These are phyloP conservation scores for Leptinotarsa peninsularis DNA, from an alignment of 2,888 invertebrate species.

Conservation along the genomic window DNA sequence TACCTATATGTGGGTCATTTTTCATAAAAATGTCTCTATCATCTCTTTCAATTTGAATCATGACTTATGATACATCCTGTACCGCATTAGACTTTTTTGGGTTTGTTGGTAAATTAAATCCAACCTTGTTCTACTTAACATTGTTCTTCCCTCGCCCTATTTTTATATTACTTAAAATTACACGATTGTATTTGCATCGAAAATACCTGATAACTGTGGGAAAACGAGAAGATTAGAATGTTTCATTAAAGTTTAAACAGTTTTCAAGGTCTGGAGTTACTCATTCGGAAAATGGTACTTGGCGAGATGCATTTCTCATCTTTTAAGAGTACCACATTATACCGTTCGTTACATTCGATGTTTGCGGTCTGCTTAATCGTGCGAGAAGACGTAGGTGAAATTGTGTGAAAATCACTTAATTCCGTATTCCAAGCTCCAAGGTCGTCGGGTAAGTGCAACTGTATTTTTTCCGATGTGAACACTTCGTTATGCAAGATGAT, in stretches of 20 bases:
- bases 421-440: conserved; percentile 3
- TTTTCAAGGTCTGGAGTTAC: conserved; percentile 21
- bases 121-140: too few relatives aligned
- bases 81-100: too few relatives aligned
- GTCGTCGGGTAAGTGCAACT: neutral
- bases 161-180: too few relatives aligned
- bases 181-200: too few relatives aligned
- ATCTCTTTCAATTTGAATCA: too few relatives aligned
- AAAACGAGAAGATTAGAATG: conserved; percentile 4
- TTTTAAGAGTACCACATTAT: conserved; percentile 21
- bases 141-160: too few relatives aligned
- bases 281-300: conserved; percentile 25
- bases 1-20: too few relatives aligned
- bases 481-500: neutral
- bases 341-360: conserved; percentile 16
- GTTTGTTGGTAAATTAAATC: too few relatives aligned
- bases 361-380: conserved; percentile 22
- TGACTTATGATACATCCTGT: too few relatives aligned
- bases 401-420: conserved; percentile 18
- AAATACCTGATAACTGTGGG: conserved; percentile 21
- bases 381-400: conserved; percentile 9
- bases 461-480: conserved; percentile 24
- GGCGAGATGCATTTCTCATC: conserved; percentile 20
- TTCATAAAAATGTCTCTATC: too few relatives aligned
- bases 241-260: conserved; percentile 3